Evolutionary conservation across 2,113 vertebrate species (phyloP).

Genomic region (Coptodon bakossiorum): DNA sequence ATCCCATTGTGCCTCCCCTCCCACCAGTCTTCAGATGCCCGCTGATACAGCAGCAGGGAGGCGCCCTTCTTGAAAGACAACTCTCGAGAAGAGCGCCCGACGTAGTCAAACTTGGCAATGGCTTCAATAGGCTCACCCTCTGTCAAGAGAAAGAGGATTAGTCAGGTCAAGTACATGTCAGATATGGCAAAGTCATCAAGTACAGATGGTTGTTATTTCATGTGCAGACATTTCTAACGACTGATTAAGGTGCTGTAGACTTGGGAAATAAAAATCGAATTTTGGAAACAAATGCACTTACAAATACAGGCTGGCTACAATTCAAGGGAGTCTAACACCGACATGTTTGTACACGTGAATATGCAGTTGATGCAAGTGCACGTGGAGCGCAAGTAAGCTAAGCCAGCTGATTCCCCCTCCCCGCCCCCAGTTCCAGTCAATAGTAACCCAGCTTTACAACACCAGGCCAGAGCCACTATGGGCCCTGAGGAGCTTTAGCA

Average conservation of each 20-base stretch:
- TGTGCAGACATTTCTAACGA: not conserved
- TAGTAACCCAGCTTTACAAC: slow-evolving; percentile 28
- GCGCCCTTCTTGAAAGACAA: slow-evolving; percentile 98
- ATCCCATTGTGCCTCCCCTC: slow-evolving; percentile 96
- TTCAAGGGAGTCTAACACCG: not conserved
- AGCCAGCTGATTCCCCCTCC: not conserved
- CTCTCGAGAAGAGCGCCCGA: slow-evolving; percentile 90
- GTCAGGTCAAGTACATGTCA: slow-evolving; percentile 14
- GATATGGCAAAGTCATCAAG: not conserved
- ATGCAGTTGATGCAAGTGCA: not conserved
- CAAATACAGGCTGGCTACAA: not conserved
- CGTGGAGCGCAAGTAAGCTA: not conserved
- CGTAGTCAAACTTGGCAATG: slow-evolving; percentile 97
- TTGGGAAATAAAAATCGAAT: not conserved
- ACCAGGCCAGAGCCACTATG: slow-evolving; percentile 15
- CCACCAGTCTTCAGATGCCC: slow-evolving; percentile 98
- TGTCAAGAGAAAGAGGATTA: slow-evolving; percentile 54
- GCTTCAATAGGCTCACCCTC: slow-evolving; percentile 98
- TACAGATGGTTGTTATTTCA: not conserved
- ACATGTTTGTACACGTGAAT: not conserved
- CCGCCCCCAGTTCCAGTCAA: not conserved
- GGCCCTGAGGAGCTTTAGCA: slow-evolving; percentile 21
- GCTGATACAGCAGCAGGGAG: slow-evolving; percentile 92
- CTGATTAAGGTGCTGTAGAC: not conserved
- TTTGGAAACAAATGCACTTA: not conserved